Percentiles rank a stretch among this genome's conserved stretches.
Evolutionary conservation across 2,113 vertebrate genomes (phyloP).

Genomic region (Solea senegalensis): DNA sequence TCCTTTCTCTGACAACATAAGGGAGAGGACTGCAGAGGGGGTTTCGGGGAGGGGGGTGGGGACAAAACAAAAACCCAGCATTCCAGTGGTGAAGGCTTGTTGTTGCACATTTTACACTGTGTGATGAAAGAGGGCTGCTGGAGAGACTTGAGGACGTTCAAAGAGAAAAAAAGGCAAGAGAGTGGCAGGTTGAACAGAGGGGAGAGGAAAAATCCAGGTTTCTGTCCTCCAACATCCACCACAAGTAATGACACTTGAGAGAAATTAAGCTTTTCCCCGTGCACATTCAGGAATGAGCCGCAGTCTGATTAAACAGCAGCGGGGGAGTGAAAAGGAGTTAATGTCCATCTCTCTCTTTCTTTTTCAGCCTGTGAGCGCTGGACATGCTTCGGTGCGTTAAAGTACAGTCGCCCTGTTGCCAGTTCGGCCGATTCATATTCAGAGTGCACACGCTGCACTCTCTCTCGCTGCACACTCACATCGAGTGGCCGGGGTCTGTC

Average conservation of each 20-base stretch:
- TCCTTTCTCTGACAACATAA: constrained; percentile 54
- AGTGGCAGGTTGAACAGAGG: neutral
- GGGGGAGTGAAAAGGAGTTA: constrained; percentile 37
- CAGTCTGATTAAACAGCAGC: constrained; percentile 64
- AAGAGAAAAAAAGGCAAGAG: constrained; percentile 8
- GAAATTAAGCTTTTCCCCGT: constrained; percentile 22
- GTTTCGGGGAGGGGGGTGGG: constrained; percentile 4
- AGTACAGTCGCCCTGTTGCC: constrained; percentile 65
- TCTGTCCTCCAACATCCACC: neutral
- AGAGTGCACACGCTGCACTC: constrained; percentile 26
- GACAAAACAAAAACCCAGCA: constrained; percentile 34
- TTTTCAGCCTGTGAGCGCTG: constrained; percentile 21
- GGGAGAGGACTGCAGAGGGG: constrained; percentile 41
- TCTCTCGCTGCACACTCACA: constrained; percentile 31
- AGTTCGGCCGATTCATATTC: constrained; percentile 67
- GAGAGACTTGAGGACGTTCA: constrained; percentile 7
- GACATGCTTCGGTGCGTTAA: constrained; percentile 41
- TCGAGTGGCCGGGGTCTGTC: constrained; percentile 43
- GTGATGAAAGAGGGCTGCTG: neutral
- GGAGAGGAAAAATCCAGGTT: constrained; percentile 6
- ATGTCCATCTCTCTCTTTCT: constrained; percentile 50
- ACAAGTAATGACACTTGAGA: constrained; percentile 15
- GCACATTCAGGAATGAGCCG: constrained; percentile 46
- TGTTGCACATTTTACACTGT: constrained; percentile 35
- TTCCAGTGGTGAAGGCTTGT: constrained; percentile 29